Conservation (phyloP, 2,888 invertebrate species). For the Drosophila antonietae region DNA sequence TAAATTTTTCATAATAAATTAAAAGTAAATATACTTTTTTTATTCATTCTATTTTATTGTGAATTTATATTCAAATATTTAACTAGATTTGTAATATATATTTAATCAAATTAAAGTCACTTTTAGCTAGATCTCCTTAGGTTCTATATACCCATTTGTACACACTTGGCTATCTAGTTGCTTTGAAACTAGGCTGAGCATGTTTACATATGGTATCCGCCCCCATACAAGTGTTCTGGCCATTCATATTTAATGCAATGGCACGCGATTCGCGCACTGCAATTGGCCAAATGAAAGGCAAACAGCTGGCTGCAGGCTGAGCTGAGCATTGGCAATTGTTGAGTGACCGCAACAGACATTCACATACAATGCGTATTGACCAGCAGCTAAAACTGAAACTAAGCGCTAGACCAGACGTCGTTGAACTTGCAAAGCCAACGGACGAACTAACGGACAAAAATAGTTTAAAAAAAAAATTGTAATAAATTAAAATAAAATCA, state of each 20-base stretch:
- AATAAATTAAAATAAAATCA: background rate
- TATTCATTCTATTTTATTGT: no score
- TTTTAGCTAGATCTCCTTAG: background rate
- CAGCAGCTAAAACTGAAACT: slow-evolving; percentile 16
- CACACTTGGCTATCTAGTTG: background rate
- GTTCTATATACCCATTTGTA: background rate
- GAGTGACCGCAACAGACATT: slow-evolving; percentile 22
- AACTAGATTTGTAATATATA: no score
- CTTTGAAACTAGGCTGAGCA: slow-evolving; percentile 31
- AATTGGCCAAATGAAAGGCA: slow-evolving; percentile 35
- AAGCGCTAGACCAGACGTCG: slow-evolving; percentile 68
- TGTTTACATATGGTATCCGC: slow-evolving; percentile 8
- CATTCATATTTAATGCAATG: slow-evolving; percentile 59
- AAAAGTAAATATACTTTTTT: no score
- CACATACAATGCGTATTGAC: slow-evolving; percentile 6
- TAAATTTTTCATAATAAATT: no score
- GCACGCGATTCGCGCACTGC: slow-evolving; percentile 59
- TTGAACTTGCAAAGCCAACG: slow-evolving; percentile 61
- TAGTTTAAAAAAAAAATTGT: background rate
- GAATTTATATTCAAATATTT: no score
- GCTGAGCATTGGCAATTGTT: slow-evolving; percentile 24
- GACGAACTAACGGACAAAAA: slow-evolving; percentile 28
- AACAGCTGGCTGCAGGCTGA: slow-evolving; percentile 1
- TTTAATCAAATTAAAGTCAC: no score
- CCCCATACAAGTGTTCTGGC: slow-evolving; percentile 15